phyloP scores from a whole-genome alignment of 2,797 vertebrate genomes.

The Astyanax mexicanus region DNA sequence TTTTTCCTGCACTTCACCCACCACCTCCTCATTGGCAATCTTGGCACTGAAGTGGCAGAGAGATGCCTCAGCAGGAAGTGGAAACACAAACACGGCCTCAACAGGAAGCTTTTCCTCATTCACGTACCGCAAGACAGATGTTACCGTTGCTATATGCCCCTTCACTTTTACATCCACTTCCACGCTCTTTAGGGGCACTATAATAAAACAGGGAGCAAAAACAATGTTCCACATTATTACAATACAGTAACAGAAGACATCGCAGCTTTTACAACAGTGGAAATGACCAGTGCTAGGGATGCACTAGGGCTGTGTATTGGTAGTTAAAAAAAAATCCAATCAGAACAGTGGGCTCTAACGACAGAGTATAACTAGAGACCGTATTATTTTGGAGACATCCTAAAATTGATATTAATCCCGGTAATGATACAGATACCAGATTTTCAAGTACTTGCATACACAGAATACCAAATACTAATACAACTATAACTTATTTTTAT shows the following conservation, averaged over 20 bases:
- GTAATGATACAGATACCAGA: too few species aligned
- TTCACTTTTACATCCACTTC: slow-evolving; percentile 76
- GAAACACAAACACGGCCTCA: slow-evolving; percentile 84
- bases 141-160: slow-evolving; percentile 81
- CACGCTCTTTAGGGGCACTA: slow-evolving; percentile 83
- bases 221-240: neutral
- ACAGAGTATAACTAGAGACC: too few species aligned
- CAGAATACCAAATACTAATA: too few species aligned
- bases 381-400: too few species aligned
- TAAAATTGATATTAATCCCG: too few species aligned
- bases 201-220: neutral
- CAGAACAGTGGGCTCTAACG: too few species aligned
- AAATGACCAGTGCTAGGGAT: too few species aligned
- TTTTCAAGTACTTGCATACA: too few species aligned
- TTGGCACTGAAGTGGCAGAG: slow-evolving; percentile 83
- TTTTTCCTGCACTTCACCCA: slow-evolving; percentile 82
- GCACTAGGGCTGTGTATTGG: too few species aligned
- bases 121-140: slow-evolving; percentile 80
- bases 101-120: slow-evolving; percentile 78
- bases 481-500: too few species aligned
- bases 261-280: slow-evolving; percentile 77
- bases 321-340: too few species aligned
- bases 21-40: slow-evolving; percentile 77
- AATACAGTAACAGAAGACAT: slow-evolving; percentile 85
- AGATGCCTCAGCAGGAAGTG: slow-evolving; percentile 82